A percentile compares a stretch with the other conserved stretches of the same genome.
Conservation (phyloP, 2,113 vertebrate genomes). For the Todiramphus saurophagus region DNA sequence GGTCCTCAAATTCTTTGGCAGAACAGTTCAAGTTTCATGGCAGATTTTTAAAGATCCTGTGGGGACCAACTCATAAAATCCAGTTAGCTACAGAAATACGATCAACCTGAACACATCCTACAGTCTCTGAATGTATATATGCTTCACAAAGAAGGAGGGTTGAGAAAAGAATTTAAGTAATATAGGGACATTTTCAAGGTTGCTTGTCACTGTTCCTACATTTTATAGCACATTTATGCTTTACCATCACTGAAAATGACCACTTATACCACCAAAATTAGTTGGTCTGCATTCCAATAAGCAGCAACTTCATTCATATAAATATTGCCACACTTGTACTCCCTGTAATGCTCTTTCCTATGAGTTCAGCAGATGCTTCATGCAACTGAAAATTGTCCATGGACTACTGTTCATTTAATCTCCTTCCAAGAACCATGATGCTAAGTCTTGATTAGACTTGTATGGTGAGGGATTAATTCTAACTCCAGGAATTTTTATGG, state of each 20-base stretch:
- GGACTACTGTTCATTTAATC: background rate
- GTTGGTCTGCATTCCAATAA: background rate
- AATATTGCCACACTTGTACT: background rate
- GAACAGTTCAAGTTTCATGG: background rate
- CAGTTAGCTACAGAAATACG: background rate
- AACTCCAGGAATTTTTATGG: background rate
- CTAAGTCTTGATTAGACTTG: background rate
- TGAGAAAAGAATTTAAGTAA: slow-evolving; percentile 30
- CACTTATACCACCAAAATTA: background rate
- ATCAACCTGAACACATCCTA: background rate
- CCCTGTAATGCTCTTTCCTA: background rate
- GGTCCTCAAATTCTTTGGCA: slow-evolving; percentile 7
- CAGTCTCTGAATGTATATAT: background rate
- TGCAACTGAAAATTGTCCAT: background rate
- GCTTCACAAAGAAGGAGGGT: background rate
- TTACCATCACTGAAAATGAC: background rate
- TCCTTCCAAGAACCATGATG: background rate
- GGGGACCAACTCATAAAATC: slow-evolving; percentile 3
- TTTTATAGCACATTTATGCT: background rate
- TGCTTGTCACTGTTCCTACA: slow-evolving; percentile 40
- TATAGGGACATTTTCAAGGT: slow-evolving; percentile 15
- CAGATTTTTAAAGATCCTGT: slow-evolving; percentile 19
- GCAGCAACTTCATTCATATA: background rate
- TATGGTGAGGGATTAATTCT: background rate
- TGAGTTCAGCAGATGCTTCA: background rate